These are phyloP conservation scores for Apteryx owenii DNA, from an alignment of 2,113 vertebrate genomes.

Conservation along the genomic window DNA sequence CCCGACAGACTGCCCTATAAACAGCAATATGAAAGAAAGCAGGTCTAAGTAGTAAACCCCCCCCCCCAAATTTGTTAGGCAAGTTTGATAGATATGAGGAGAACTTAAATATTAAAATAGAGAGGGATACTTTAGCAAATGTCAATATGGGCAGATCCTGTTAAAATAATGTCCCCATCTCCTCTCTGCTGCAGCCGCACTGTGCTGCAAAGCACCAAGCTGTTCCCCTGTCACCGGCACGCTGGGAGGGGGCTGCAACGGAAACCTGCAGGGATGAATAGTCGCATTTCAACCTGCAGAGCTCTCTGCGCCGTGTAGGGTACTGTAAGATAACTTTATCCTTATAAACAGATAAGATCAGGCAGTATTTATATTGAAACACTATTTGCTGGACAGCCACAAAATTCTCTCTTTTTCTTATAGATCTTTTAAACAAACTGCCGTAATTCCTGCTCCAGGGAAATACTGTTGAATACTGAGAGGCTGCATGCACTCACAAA, in stretches of 20 bases:
- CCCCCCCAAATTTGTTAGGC: neutral
- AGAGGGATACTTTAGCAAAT: neutral
- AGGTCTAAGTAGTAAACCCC: neutral
- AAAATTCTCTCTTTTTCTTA: neutral
- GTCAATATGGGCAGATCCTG: neutral
- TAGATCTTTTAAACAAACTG: neutral
- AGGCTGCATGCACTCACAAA: neutral
- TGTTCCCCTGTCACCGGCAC: neutral
- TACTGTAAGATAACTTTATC: neutral
- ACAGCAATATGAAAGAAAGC: neutral
- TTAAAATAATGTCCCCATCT: neutral
- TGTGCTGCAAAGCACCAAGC: neutral
- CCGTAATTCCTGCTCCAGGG: neutral
- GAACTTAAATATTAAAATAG: neutral
- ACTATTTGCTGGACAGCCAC: neutral
- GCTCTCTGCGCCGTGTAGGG: neutral
- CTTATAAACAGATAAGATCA: neutral
- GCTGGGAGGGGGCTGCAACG: neutral
- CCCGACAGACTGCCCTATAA: neutral
- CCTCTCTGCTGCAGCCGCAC: neutral
- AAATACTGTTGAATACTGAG: neutral
- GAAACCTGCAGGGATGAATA: neutral
- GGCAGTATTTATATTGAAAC: neutral
- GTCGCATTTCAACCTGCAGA: neutral
- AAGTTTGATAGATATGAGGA: accelerated